phyloP scores from a whole-genome alignment of 2,888 invertebrate species.

The Callinectes sapidus region DNA sequence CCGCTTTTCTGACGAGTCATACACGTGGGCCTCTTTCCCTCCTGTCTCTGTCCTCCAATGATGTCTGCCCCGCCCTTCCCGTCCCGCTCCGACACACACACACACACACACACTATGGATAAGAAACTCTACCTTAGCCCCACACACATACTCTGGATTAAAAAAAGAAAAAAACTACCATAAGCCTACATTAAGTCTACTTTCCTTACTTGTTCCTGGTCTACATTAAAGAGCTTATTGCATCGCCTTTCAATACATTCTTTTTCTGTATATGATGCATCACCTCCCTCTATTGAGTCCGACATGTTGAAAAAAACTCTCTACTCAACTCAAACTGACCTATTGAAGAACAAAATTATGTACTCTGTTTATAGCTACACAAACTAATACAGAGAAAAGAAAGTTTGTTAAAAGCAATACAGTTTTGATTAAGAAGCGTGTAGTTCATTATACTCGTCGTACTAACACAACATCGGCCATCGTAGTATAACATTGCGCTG shows the following conservation, averaged over 20 bases:
- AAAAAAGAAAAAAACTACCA: neutral
- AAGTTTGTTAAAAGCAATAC: neutral
- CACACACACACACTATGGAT: too few species aligned
- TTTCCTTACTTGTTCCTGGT: neutral
- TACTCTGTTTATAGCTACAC: neutral
- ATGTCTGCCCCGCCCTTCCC: neutral
- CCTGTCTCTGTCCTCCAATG: neutral
- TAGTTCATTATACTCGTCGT: neutral
- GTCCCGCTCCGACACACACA: neutral
- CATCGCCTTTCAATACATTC: neutral
- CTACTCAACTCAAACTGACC: neutral
- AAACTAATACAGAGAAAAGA: neutral
- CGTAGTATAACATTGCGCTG: neutral
- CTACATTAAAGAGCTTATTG: neutral
- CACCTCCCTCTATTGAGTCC: neutral
- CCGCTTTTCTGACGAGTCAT: conserved; percentile 11
- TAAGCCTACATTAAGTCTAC: neutral
- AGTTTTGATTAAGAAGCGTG: neutral
- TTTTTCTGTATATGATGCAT: neutral
- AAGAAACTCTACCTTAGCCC: too few species aligned
- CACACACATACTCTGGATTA: neutral
- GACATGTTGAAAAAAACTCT: neutral
- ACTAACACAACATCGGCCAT: neutral
- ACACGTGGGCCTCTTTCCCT: neutral
- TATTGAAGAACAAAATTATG: neutral